These are phyloP conservation scores for Pedionomus torquatus DNA, from an alignment of 2,113 vertebrate species.

Conservation along the genomic window DNA sequence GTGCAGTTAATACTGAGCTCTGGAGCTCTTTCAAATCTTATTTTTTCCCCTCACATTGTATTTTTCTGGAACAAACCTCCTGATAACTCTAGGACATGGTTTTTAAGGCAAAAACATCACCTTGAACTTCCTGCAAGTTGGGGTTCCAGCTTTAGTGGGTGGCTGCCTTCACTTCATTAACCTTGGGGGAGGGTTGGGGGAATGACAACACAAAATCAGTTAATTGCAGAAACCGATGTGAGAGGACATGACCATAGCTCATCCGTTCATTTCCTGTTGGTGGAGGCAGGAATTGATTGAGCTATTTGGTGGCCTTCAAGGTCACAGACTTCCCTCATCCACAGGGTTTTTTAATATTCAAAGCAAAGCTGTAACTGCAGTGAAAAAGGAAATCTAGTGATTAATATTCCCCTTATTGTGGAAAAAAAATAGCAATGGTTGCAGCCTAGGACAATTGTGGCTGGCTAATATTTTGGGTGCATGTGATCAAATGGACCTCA, in stretches of 20 bases:
- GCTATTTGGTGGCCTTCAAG: not conserved
- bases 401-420: not conserved
- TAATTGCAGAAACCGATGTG: not conserved
- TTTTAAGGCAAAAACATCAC: conserved; percentile 22
- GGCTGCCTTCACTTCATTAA: not conserved
- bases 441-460: not conserved
- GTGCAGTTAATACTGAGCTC: conserved; percentile 59
- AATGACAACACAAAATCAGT: not conserved
- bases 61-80: conserved; percentile 67
- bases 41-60: conserved; percentile 57
- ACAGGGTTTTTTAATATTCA: not conserved
- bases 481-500: not conserved
- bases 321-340: not conserved
- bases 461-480: not conserved
- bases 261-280: not conserved
- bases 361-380: not conserved
- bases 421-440: not conserved
- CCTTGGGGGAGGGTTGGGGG: not conserved
- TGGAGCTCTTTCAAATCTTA: conserved; percentile 59
- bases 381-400: not conserved
- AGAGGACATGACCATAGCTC: not conserved
- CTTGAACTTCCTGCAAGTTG: conserved; percentile 43
- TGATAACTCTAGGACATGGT: conserved; percentile 14
- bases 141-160: not conserved
- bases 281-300: not conserved